Percentiles rank a stretch among this genome's conserved stretches.
Evolutionary conservation across 1,140 invertebrate species (phyloP).

Genomic region (Sycophaga agraensis): DNA sequence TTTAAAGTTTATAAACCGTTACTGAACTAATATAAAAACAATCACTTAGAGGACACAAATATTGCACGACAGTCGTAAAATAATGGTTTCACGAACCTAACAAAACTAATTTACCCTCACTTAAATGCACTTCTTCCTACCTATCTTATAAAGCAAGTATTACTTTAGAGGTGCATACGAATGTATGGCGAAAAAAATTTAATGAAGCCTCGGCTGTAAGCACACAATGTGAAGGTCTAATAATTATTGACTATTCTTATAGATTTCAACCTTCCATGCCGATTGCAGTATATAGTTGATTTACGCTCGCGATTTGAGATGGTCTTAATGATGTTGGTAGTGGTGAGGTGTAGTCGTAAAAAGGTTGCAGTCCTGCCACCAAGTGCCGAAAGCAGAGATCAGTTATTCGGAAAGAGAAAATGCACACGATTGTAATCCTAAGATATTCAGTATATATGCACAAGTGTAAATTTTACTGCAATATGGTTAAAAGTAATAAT

Average conservation of each 20-base stretch:
- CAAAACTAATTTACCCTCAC: no score
- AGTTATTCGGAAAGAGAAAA: conserved; percentile 26
- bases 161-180: no score
- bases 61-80: no score
- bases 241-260: conserved; percentile 18
- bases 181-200: no score
- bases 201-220: no score
- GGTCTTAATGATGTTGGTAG: no score
- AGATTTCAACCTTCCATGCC: conserved; percentile 1
- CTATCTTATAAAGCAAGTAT: no score
- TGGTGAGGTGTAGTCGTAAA: conserved; percentile 15
- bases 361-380: conserved; percentile 32
- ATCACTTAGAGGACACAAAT: no score
- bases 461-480: neutral
- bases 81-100: no score
- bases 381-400: conserved; percentile 22
- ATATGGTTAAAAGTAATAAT: conserved; percentile 1
- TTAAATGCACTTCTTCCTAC: no score
- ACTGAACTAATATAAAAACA: no score
- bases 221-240: neutral
- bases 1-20: no score
- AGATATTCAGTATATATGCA: neutral
- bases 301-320: conserved; percentile 24
- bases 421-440: neutral
- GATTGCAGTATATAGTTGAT: conserved; percentile 22